These are phyloP conservation scores for Poecilia wingei DNA, from an alignment of 2,797 vertebrate genomes.

Conservation along the genomic window DNA sequence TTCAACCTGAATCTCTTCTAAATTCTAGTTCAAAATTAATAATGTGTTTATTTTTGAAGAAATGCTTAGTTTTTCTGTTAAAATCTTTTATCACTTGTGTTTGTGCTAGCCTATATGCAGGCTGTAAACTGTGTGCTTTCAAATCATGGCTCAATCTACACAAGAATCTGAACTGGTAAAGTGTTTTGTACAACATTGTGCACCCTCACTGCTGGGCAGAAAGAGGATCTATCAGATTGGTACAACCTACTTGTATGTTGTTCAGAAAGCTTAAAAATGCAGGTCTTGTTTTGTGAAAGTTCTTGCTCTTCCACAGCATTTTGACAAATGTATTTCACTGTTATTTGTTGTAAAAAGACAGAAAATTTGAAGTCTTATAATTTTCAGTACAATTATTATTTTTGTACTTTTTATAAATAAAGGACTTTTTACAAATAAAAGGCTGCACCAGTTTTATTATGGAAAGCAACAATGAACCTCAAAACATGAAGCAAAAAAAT, in stretches of 20 bases:
- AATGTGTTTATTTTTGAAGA: conserved; percentile 13
- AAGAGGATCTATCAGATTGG: conserved; percentile 41
- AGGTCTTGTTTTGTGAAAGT: conserved; percentile 16
- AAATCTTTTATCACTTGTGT: conserved; percentile 4
- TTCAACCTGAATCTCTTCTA: not conserved
- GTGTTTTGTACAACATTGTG: conserved; percentile 35
- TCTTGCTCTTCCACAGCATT: conserved; percentile 27
- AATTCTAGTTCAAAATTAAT: conserved; percentile 15
- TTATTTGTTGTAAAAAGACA: conserved; percentile 41
- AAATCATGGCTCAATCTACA: conserved; percentile 2
- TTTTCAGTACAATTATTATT: conserved; percentile 68
- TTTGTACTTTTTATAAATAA: conserved; percentile 84
- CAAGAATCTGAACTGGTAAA: conserved; percentile 17
- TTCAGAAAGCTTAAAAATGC: conserved; percentile 6
- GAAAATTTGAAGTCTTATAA: conserved; percentile 79
- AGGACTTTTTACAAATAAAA: conserved; percentile 68
- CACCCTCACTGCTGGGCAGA: conserved; percentile 82
- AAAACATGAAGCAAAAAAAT: no score
- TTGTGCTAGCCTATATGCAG: conserved; percentile 17
- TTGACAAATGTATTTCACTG: conserved; percentile 20
- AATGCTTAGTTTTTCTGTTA: conserved; percentile 20
- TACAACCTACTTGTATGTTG: conserved; percentile 21
- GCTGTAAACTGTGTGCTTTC: conserved; percentile 4
- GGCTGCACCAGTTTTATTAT: conserved; percentile 16
- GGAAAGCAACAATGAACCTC: not conserved